Evolutionary conservation across 2,797 vertebrate species (phyloP).

Genomic region (Lerista edwardsae): DNA sequence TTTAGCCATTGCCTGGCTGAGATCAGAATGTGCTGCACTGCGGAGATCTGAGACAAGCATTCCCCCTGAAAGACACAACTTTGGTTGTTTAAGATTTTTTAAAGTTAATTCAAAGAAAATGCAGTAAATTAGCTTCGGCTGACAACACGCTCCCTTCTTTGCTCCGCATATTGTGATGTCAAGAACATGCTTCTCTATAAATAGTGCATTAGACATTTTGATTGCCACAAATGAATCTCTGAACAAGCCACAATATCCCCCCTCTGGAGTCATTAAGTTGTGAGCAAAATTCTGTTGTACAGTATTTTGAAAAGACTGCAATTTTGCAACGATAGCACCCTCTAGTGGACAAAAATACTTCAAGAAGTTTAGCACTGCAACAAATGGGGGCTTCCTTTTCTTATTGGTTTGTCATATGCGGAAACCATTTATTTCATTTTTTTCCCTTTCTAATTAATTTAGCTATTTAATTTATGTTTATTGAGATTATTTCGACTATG

Average conservation of each 20-base stretch:
- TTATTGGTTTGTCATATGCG: neutral
- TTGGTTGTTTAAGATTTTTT: neutral
- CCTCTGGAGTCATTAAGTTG: neutral
- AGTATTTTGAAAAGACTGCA: neutral
- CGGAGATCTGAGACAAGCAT: neutral
- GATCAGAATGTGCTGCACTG: neutral
- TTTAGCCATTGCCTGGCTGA: neutral
- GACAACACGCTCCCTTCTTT: conserved; percentile 39
- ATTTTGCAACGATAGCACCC: conserved; percentile 47
- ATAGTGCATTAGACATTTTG: conserved; percentile 30
- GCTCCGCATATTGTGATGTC: conserved; percentile 43
- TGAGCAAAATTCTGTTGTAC: neutral
- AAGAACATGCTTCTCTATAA: conserved; percentile 40
- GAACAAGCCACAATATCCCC: conserved; percentile 28
- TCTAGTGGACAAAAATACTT: conserved; percentile 60
- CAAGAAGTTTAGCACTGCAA: neutral
- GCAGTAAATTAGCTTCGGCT: conserved; percentile 59
- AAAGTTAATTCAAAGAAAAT: conserved; percentile 35
- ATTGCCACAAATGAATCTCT: conserved; percentile 43
- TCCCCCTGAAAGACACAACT: neutral
- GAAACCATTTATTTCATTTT: neutral
- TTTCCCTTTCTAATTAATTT: rapidly evolving
- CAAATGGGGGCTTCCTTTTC: neutral
- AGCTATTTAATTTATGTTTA: neutral
- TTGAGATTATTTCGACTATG: neutral